Percentiles rank a stretch among this genome's conserved stretches.
These are phyloP conservation scores for Hesperophylax magnus DNA, from an alignment of 1,140 invertebrate genomes.

Conservation along the genomic window DNA sequence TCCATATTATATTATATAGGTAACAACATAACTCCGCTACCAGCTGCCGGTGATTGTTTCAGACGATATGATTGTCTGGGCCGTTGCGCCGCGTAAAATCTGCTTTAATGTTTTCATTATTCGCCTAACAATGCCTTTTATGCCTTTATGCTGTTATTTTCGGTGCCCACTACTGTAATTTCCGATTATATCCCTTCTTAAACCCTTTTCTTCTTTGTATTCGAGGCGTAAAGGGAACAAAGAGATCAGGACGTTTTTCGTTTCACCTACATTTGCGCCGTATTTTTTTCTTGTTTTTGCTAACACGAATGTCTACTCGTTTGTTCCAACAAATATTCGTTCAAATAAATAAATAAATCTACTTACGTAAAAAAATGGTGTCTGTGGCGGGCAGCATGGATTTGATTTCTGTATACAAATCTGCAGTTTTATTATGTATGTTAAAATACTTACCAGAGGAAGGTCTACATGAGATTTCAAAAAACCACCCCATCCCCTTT, in stretches of 20 bases:
- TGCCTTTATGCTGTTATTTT: neutral
- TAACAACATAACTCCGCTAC: neutral
- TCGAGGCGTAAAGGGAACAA: constrained; percentile 12
- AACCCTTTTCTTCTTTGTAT: constrained; percentile 38
- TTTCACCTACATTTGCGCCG: constrained; percentile 1
- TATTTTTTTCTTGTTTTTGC: neutral
- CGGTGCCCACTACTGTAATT: constrained; percentile 40
- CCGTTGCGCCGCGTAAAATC: constrained; percentile 13
- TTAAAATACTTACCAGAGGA: no score
- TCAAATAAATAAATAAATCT: no score
- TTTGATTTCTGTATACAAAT: no score
- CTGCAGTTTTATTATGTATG: no score
- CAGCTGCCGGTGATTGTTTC: constrained; percentile 33
- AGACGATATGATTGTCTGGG: constrained; percentile 30
- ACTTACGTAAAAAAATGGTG: no score
- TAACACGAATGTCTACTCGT: no score
- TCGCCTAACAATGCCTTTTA: constrained; percentile 23
- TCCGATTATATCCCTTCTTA: constrained; percentile 52
- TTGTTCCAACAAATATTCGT: no score
- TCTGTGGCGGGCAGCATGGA: no score
- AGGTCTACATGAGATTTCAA: no score
- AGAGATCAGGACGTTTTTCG: neutral
- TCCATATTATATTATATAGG: no score
- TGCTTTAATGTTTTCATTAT: constrained; percentile 51
- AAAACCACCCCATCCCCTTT: no score